phyloP scores from a whole-genome alignment of 2,888 invertebrate genomes.

The Arrhopalites spinosus region DNA sequence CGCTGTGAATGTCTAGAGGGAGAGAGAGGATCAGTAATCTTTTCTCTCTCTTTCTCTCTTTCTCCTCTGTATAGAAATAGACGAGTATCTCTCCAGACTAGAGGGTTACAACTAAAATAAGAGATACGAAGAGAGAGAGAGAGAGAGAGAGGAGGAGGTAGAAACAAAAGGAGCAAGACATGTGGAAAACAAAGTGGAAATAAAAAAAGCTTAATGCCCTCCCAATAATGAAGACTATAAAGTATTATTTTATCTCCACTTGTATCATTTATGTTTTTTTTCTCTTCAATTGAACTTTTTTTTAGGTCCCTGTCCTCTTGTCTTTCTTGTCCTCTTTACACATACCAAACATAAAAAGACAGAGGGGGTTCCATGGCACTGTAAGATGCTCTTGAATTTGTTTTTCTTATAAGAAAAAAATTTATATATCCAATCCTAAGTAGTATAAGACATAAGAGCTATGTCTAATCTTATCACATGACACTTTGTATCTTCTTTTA shows the following conservation, averaged over 20 bases:
- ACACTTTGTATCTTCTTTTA: neutral
- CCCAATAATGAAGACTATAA: conserved; percentile 57
- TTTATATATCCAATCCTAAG: neutral
- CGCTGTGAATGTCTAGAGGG: conserved; percentile 5
- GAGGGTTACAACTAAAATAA: too few species aligned
- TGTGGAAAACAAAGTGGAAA: conserved; percentile 56
- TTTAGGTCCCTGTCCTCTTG: conserved; percentile 13
- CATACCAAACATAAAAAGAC: neutral
- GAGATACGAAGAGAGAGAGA: too few species aligned
- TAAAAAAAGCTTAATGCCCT: conserved; percentile 56
- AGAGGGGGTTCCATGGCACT: neutral
- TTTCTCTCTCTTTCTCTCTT: too few species aligned
- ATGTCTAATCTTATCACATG: neutral
- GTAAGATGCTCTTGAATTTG: neutral
- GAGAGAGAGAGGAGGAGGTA: neutral
- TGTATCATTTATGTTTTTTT: conserved; percentile 57
- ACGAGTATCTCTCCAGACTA: too few species aligned
- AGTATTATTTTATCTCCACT: conserved; percentile 56
- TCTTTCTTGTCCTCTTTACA: neutral
- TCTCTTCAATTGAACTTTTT: conserved; percentile 56
- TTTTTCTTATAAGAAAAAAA: neutral
- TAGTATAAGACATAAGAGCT: too few species aligned
- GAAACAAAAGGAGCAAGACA: conserved; percentile 45
- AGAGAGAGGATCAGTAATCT: conserved; percentile 13
- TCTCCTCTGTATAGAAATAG: neutral